Evolutionary conservation across 2,797 vertebrate species (phyloP).

Genomic region (Aratinga solstitialis): DNA sequence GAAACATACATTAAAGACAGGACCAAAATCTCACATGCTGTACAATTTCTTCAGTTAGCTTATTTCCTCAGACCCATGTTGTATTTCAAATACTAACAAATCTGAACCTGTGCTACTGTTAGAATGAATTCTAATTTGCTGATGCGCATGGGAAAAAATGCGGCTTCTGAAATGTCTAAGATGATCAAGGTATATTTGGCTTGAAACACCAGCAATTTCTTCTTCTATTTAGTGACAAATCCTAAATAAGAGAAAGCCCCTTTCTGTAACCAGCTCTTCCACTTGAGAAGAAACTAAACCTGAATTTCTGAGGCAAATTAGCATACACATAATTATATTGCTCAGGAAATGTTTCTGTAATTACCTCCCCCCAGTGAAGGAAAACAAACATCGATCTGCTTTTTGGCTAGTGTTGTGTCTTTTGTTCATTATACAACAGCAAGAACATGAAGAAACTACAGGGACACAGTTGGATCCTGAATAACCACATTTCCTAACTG

Average conservation of each 20-base stretch:
- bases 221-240: neutral
- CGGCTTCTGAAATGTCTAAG: neutral
- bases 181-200: neutral
- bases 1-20: neutral
- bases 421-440: constrained; percentile 42
- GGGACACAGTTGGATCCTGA: constrained; percentile 40
- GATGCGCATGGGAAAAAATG: neutral
- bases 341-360: constrained; percentile 47
- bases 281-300: neutral
- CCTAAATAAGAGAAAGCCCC: neutral
- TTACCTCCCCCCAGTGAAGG: constrained; percentile 18
- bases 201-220: constrained; percentile 10
- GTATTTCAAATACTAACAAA: constrained; percentile 12
- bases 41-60: neutral
- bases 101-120: neutral
- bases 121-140: neutral
- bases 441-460: neutral
- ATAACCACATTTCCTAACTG: constrained; percentile 46
- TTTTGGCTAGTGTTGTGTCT: constrained; percentile 33
- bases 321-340: constrained; percentile 38
- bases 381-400: neutral
- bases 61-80: neutral
- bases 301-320: constrained; percentile 34
- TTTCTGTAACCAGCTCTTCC: neutral
- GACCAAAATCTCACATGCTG: neutral